These are phyloP conservation scores for Mus pahari DNA, from an alignment of 2,113 vertebrate species.

Conservation along the genomic window DNA sequence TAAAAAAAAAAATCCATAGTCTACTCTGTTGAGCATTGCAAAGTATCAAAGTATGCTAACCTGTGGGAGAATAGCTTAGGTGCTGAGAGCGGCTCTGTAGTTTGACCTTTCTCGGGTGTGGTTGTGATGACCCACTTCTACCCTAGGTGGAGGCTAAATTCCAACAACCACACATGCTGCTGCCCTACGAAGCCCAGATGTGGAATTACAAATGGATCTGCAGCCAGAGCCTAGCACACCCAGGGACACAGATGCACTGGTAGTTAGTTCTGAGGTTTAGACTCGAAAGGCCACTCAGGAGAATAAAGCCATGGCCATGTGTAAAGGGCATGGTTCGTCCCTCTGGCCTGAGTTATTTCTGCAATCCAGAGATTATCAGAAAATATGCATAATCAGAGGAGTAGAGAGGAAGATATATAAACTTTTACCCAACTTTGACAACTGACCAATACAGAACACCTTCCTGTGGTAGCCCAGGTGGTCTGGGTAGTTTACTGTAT, in stretches of 20 bases:
- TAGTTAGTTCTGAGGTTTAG: neutral
- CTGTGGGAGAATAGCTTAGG: neutral
- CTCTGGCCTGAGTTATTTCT: neutral
- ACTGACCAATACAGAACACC: neutral
- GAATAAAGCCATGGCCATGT: neutral
- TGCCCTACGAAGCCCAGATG: neutral
- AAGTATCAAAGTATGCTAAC: neutral
- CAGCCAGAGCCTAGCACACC: neutral
- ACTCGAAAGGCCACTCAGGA: neutral
- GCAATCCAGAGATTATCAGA: neutral
- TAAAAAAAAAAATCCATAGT: constrained; percentile 58
- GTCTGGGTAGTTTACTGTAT: neutral
- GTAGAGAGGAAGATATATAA: neutral
- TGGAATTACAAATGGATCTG: neutral
- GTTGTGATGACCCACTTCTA: constrained; percentile 56
- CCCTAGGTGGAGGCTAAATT: constrained; percentile 46
- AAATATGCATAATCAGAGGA: neutral
- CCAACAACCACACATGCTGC: neutral
- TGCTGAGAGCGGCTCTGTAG: constrained; percentile 59
- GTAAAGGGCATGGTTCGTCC: neutral
- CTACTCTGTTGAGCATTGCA: constrained; percentile 29
- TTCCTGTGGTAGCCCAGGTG: neutral
- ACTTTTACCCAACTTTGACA: neutral
- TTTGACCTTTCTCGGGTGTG: constrained; percentile 56
- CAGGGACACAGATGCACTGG: neutral